Evolutionary conservation across 2,888 invertebrate species (phyloP).

Genomic region (Cylloceria caligata): DNA sequence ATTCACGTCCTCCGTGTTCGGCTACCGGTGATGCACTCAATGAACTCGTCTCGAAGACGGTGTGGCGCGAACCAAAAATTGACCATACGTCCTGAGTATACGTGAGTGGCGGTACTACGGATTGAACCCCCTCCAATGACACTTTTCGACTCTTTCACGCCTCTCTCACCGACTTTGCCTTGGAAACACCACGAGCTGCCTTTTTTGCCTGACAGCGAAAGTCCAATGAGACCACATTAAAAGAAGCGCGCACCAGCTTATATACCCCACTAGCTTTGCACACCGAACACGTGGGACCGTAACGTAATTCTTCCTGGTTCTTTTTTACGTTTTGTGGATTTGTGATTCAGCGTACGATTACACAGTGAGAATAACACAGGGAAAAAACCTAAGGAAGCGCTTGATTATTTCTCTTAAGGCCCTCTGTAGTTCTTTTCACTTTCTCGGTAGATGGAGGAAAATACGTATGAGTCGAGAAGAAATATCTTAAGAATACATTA

Average conservation of each 20-base stretch:
- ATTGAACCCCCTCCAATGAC: conserved; percentile 67
- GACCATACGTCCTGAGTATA: conserved; percentile 69
- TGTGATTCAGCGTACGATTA: conserved; percentile 8
- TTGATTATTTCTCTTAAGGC: background rate
- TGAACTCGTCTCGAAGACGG: conserved; percentile 70
- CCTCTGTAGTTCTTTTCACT: background rate
- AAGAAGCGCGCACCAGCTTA: conserved; percentile 51
- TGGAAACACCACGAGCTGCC: conserved; percentile 20
- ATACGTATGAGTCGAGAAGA: no score
- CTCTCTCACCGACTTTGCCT: conserved; percentile 20
- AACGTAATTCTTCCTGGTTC: no score
- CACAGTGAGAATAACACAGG: background rate
- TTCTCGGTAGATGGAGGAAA: background rate
- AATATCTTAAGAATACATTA: no score
- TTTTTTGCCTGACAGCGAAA: conserved; percentile 50
- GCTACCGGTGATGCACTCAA: conserved; percentile 66
- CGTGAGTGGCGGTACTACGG: conserved; percentile 65
- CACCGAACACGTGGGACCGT: conserved; percentile 27
- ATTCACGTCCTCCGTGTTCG: conserved; percentile 53
- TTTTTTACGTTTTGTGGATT: no score
- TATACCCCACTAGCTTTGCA: conserved; percentile 42
- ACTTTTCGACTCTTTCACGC: conserved; percentile 44
- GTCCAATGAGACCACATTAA: conserved; percentile 51
- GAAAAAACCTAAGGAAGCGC: conserved; percentile 16
- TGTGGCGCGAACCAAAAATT: conserved; percentile 77